Evolutionary conservation across 2,113 vertebrate species (phyloP).

Genomic region (Herpailurus yagouaroundi): DNA sequence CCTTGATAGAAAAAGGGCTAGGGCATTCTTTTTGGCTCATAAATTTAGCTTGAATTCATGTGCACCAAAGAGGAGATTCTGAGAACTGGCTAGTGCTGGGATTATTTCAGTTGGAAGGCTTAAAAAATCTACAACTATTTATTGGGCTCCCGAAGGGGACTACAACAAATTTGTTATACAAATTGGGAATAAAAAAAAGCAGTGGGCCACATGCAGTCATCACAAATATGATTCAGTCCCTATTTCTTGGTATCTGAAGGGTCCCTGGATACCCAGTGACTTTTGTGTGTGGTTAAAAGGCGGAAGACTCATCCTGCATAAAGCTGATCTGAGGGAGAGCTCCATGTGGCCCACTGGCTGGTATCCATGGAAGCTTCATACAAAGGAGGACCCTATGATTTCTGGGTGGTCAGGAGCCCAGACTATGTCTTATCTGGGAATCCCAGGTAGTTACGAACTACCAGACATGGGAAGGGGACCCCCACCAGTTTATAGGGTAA

Average conservation of each 20-base stretch:
- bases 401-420: not conserved
- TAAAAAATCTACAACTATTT: not conserved
- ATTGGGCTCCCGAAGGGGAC: not conserved
- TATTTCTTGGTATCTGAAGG: not conserved
- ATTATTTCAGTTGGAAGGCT: not conserved
- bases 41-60: not conserved
- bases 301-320: not conserved
- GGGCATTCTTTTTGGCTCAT: not conserved
- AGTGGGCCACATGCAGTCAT: not conserved
- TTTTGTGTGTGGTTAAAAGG: not conserved
- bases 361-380: not conserved
- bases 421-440: not conserved
- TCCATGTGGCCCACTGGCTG: not conserved
- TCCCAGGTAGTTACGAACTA: not conserved
- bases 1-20: not conserved
- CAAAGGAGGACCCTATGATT: not conserved
- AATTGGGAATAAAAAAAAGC: not conserved
- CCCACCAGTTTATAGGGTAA: not conserved
- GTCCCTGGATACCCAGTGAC: not conserved
- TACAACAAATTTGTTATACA: not conserved
- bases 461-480: not conserved
- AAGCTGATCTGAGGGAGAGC: not conserved
- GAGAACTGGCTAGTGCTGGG: not conserved
- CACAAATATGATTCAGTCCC: not conserved
- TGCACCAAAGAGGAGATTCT: not conserved